Evolutionary conservation across 2,888 invertebrate genomes (phyloP), one percentile per base, ranked within the genome.

Genomic region (Amiota mariae): DNA sequence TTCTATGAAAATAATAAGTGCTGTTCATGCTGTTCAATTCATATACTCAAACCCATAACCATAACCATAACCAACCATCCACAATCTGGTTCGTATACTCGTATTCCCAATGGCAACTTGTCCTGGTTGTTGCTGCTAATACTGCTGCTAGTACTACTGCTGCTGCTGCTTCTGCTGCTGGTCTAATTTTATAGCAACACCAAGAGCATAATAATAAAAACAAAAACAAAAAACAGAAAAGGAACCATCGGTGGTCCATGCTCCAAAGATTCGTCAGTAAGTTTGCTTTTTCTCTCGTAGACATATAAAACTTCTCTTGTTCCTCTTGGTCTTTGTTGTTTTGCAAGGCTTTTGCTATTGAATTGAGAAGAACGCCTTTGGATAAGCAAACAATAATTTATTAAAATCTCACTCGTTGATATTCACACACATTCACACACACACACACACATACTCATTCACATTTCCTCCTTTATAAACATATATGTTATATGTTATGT

Each of bases 301-400:
- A 11, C 20, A 18, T 59, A 8, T 18, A 0, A 18, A 18, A 24
- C 24, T 2, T 59, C 11, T n/a, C 13, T 18, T 18, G 59, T 15
- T 59, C 20, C 13, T 54, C n/a, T 54, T 54, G n/a, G 54, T 54
- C 12, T 8, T 54, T 54, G 12, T 54, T 12, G 12, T 54, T n/a
- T 36, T 36, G 36, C 8, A 36, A 6, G 36, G 36, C 36, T 36
- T 36, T 36, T 36, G 6, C 12, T 54, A 12, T n/a, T 54, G 80
- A 76, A 77, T 71, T 71, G 72, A 78, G 80, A 77, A 77, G 79
- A 82, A 81, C 85, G 85, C 79, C 82, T 81, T 84, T 82, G 81
- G 84, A 79, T 82, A 82, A 84, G 84, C 83, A 85, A 84, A 85
- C 85, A 84, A 82, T 84, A 84, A 84, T 85, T 84, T 84, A 84